A percentile compares a stretch with the other conserved stretches of the same genome.
phyloP scores from a whole-genome alignment of 2,113 vertebrate species.

The Tauraco erythrolophus region DNA sequence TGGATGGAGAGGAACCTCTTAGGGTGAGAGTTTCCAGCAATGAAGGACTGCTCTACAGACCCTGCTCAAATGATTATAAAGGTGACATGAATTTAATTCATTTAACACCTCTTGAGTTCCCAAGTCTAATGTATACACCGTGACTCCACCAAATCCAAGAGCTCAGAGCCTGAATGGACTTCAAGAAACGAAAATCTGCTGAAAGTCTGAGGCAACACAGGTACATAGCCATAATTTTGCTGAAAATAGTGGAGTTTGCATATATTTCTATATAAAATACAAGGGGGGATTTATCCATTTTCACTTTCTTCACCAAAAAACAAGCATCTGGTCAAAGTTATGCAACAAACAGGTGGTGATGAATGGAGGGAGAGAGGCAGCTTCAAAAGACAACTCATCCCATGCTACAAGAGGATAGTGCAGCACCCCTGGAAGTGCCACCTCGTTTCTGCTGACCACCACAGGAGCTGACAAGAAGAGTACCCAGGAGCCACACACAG shows the following conservation, averaged over 20 bases:
- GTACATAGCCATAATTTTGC: neutral
- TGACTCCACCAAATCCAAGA: neutral
- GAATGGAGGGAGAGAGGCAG: neutral
- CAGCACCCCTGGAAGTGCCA: neutral
- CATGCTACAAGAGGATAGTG: fast-evolving
- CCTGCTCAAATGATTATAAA: fast-evolving
- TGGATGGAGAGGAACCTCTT: neutral
- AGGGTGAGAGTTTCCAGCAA: neutral
- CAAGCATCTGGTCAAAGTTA: neutral
- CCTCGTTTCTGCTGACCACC: neutral
- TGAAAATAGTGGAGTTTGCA: neutral
- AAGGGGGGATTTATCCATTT: neutral
- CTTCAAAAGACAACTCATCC: neutral
- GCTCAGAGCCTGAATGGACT: neutral
- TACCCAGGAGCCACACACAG: neutral
- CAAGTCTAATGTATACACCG: fast-evolving
- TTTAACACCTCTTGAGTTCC: neutral
- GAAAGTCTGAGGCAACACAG: no score
- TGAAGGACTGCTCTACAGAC: neutral
- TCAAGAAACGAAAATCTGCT: neutral
- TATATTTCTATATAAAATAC: neutral
- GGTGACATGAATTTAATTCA: neutral
- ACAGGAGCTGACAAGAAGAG: neutral
- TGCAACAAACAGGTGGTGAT: fast-evolving
- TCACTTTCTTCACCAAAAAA: neutral